Percentiles rank a stretch among this genome's conserved stretches.
Evolutionary conservation across 2,888 invertebrate genomes (phyloP).

Genomic region (Lamellibrachia satsuma): DNA sequence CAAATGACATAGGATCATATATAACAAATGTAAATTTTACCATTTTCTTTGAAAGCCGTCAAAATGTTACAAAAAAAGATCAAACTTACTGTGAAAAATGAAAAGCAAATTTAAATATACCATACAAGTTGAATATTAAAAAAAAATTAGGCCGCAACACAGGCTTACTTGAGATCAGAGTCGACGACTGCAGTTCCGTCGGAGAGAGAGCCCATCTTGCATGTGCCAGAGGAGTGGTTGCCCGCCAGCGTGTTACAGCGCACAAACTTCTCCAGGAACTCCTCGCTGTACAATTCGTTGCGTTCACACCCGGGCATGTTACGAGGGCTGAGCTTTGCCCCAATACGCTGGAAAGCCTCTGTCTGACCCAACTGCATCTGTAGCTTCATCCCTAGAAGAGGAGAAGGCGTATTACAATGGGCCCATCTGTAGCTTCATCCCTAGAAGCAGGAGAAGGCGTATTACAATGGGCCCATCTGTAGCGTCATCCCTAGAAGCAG

Average conservation of each 20-base stretch:
- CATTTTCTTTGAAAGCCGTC: too few species aligned
- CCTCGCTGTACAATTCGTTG: constrained; percentile 29
- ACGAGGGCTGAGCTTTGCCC: constrained; percentile 33
- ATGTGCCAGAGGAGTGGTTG: constrained; percentile 81
- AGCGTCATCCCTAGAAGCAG: too few species aligned
- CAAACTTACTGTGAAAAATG: too few species aligned
- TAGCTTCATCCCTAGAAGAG: constrained; percentile 23
- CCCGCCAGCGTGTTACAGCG: constrained; percentile 37
- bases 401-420: too few species aligned
- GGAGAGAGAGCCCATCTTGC: constrained; percentile 71
- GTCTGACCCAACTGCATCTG: constrained; percentile 37
- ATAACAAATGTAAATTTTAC: background rate
- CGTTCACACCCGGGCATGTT: constrained; percentile 26
- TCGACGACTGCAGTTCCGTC: constrained; percentile 73
- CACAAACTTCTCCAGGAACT: constrained; percentile 36
- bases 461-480: too few species aligned
- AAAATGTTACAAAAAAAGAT: too few species aligned
- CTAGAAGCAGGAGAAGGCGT: too few species aligned
- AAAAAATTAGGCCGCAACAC: background rate
- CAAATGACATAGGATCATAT: background rate
- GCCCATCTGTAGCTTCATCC: too few species aligned
- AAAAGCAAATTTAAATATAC: too few species aligned
- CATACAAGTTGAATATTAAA: too few species aligned
- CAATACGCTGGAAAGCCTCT: constrained; percentile 33
- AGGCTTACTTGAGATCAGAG: constrained; percentile 59